These are phyloP conservation scores for Cepaea nemoralis DNA, from an alignment of 1,140 invertebrate species.

Conservation along the genomic window DNA sequence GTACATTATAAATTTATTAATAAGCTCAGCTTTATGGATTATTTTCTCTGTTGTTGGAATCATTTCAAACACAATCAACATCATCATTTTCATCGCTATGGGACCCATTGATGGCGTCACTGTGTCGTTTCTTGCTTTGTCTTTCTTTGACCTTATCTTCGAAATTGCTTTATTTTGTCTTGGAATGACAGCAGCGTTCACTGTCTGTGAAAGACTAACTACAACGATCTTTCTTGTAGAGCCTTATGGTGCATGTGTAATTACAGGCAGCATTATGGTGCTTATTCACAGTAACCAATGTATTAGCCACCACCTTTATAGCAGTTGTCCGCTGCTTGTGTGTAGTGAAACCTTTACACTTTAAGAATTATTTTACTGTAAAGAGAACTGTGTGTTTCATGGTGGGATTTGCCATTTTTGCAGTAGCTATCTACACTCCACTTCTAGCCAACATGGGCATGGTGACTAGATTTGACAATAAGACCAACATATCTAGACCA, in stretches of 20 bases:
- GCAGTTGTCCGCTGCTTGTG: conserved; percentile 12
- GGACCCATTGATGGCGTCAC: conserved; percentile 4
- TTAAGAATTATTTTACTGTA: not conserved
- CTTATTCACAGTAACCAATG: not conserved
- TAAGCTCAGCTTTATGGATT: not conserved
- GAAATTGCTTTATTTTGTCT: not conserved
- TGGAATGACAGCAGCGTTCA: not conserved
- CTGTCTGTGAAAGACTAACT: not conserved
- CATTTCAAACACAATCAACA: not conserved
- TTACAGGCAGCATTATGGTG: not conserved
- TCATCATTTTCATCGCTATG: not conserved
- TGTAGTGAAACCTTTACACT: not conserved
- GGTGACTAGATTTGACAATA: not conserved
- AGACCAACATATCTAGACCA: not conserved
- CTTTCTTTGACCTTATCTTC: not conserved
- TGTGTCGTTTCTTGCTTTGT: not conserved
- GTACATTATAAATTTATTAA: not conserved
- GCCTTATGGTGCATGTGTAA: not conserved
- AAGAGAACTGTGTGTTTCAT: not conserved
- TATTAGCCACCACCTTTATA: not conserved
- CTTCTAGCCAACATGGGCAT: not conserved
- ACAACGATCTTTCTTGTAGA: not conserved
- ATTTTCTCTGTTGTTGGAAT: not conserved
- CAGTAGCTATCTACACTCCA: not conserved
- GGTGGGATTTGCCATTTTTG: not conserved